These are phyloP conservation scores for Asobara japonica DNA, from an alignment of 1,140 invertebrate species.

Conservation along the genomic window DNA sequence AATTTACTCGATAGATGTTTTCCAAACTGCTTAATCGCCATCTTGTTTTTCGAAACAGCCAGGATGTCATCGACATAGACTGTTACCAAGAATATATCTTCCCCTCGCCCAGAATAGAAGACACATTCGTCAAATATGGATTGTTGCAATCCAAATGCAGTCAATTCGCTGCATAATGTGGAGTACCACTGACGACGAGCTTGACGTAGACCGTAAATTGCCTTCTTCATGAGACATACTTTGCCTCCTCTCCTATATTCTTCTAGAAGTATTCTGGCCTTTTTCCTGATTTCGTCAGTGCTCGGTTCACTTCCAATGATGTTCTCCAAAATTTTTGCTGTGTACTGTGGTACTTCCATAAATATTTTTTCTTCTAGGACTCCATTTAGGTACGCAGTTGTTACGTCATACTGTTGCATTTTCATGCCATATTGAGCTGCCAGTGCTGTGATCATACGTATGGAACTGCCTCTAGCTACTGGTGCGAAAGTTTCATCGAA, in stretches of 20 bases:
- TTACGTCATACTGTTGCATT: slow-evolving; percentile 47
- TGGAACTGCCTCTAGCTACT: slow-evolving; percentile 27
- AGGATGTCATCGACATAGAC: slow-evolving; percentile 47
- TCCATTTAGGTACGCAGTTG: slow-evolving; percentile 54
- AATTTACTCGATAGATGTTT: slow-evolving; percentile 83
- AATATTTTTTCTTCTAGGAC: slow-evolving; percentile 48
- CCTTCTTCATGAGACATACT: slow-evolving; percentile 41
- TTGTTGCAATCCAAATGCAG: slow-evolving; percentile 19
- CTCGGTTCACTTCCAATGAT: slow-evolving; percentile 19
- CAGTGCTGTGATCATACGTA: slow-evolving; percentile 42
- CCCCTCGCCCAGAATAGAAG: slow-evolving; percentile 28
- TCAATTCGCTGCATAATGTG: slow-evolving; percentile 28
- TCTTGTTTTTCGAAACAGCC: slow-evolving; percentile 26
- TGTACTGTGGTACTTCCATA: slow-evolving; percentile 28
- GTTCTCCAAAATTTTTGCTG: slow-evolving; percentile 20
- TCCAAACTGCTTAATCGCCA: slow-evolving; percentile 91
- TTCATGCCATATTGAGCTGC: slow-evolving; percentile 34
- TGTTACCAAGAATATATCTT: slow-evolving; percentile 28
- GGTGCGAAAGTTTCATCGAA: slow-evolving; percentile 19
- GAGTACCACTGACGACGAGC: slow-evolving; percentile 45
- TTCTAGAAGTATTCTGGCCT: neutral
- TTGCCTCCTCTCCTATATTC: slow-evolving; percentile 24
- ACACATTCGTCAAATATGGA: slow-evolving; percentile 36
- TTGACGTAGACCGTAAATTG: slow-evolving; percentile 51
- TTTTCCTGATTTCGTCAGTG: slow-evolving; percentile 11